phyloP scores from a whole-genome alignment of 2,888 invertebrate species.

The Morpho helenor region DNA sequence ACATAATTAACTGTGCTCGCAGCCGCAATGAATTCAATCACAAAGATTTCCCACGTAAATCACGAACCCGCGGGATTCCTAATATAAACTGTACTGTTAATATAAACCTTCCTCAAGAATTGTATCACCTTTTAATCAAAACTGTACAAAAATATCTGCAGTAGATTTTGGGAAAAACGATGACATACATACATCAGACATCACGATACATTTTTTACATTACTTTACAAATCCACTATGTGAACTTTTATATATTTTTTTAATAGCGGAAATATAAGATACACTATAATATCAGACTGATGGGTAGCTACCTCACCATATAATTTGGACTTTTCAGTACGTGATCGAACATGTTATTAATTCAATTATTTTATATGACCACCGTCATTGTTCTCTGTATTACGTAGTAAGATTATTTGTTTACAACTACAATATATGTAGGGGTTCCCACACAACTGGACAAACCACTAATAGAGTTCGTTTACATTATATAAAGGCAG shows the following conservation, averaged over 20 bases:
- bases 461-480: slow-evolving; percentile 17
- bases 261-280: too few species aligned
- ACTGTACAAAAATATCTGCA: too few species aligned
- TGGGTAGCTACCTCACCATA: neutral
- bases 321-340: slow-evolving; percentile 1
- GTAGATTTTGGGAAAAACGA: too few species aligned
- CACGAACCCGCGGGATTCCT: neutral
- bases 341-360: neutral
- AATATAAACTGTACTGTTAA: neutral
- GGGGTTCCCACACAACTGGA: slow-evolving; percentile 23
- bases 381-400: neutral
- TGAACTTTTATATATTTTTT: too few species aligned
- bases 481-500: slow-evolving; percentile 5
- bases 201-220: too few species aligned
- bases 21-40: too few species aligned
- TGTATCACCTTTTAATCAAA: too few species aligned
- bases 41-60: too few species aligned
- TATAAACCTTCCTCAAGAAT: too few species aligned
- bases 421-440: slow-evolving; percentile 1
- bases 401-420: neutral
- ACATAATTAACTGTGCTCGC: too few species aligned
- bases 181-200: too few species aligned
- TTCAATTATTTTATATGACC: slow-evolving; percentile 1
- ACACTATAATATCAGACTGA: neutral
- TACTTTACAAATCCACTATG: too few species aligned